Evolutionary conservation across 2,888 invertebrate genomes (phyloP).

Genomic region (Argyra leucocephala): DNA sequence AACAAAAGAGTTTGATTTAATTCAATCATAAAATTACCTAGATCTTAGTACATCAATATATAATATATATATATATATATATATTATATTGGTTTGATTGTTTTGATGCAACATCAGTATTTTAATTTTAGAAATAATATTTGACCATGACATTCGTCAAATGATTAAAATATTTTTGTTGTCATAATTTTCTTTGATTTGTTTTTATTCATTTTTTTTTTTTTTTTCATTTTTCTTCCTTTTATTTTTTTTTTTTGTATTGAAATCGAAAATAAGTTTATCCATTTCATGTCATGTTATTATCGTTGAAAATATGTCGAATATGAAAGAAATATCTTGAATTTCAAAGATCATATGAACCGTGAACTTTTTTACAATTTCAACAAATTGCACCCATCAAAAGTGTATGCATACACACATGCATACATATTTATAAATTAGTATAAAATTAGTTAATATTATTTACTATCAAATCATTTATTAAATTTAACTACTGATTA

Average conservation of each 20-base stretch:
- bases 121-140: not conserved
- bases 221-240: not conserved
- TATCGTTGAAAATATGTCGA: too few relatives aligned
- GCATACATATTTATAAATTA: not conserved
- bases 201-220: not conserved
- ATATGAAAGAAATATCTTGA: too few relatives aligned
- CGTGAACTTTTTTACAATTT: not conserved
- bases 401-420: not conserved
- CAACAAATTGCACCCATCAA: not conserved
- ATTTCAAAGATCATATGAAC: not conserved
- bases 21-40: too few relatives aligned
- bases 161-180: not conserved
- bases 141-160: slow-evolving; percentile 7
- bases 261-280: not conserved
- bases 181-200: not conserved
- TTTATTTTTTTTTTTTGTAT: not conserved
- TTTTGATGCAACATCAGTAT: not conserved
- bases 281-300: not conserved
- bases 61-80: not conserved
- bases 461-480: not conserved
- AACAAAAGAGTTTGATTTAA: too few relatives aligned
- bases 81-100: not conserved
- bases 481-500: not conserved
- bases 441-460: not conserved
- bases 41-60: not conserved